Percentiles rank a stretch among this genome's conserved stretches.
Conservation (phyloP, 2,797 vertebrate genomes). For the Enteromius fasciolatus region DNA sequence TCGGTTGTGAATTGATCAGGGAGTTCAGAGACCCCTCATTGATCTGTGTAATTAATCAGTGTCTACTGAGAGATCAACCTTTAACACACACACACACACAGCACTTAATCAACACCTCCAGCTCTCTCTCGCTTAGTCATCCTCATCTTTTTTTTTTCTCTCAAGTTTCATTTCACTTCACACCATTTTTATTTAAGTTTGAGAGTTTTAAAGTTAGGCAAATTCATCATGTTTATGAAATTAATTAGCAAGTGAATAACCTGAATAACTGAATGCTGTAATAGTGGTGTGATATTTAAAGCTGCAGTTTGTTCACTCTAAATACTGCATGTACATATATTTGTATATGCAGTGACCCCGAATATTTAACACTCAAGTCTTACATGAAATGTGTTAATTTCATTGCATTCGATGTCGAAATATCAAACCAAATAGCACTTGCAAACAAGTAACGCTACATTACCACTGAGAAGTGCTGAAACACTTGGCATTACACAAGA, state of each 20-base stretch:
- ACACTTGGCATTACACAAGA: too few relatives aligned
- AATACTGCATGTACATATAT: not conserved
- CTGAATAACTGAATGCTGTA: not conserved
- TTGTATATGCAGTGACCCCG: not conserved
- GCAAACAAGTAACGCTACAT: not conserved
- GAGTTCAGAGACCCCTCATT: slow-evolving; percentile 51
- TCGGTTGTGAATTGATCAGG: slow-evolving; percentile 52
- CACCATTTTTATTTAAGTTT: slow-evolving; percentile 45
- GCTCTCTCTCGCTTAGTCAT: slow-evolving; percentile 43
- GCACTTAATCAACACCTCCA: slow-evolving; percentile 50
- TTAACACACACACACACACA: slow-evolving; percentile 44
- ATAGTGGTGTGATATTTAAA: not conserved
- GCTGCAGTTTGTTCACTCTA: not conserved
- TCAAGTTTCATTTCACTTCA: slow-evolving; percentile 26
- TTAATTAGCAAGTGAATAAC: slow-evolving; percentile 6
- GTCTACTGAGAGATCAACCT: slow-evolving; percentile 45
- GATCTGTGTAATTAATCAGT: slow-evolving; percentile 56
- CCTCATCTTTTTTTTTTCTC: slow-evolving; percentile 25
- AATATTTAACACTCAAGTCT: not conserved
- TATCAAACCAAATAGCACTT: not conserved
- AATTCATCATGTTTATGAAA: not conserved
- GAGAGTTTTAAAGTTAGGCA: slow-evolving; percentile 22
- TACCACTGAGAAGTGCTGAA: not conserved
- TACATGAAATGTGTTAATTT: not conserved
- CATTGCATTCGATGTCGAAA: not conserved